Percentiles rank a stretch among this genome's conserved stretches.
These are phyloP conservation scores for Chymomyza fuscimana DNA, from an alignment of 2,888 invertebrate genomes.

Conservation along the genomic window DNA sequence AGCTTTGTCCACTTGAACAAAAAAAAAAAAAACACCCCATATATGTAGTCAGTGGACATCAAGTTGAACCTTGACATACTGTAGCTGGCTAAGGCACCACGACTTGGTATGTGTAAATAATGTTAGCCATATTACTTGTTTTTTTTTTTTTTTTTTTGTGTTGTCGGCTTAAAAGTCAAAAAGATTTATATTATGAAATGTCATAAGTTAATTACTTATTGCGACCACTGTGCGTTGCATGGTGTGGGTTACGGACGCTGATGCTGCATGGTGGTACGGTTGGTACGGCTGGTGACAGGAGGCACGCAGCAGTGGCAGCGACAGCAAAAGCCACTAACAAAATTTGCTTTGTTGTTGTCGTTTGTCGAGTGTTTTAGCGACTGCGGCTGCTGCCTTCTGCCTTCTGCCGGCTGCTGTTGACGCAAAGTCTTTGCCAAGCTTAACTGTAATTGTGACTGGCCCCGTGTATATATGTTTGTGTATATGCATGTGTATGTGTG, in stretches of 20 bases:
- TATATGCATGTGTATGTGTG: not conserved
- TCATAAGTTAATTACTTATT: not conserved
- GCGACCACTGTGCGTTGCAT: not conserved
- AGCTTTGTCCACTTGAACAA: too few species aligned
- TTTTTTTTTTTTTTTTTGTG: too few species aligned
- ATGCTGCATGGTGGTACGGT: too few species aligned
- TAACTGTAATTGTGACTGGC: slow-evolving; percentile 5
- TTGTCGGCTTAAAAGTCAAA: not conserved
- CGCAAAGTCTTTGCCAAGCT: slow-evolving; percentile 53
- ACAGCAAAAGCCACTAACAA: slow-evolving; percentile 58
- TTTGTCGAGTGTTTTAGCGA: slow-evolving; percentile 23
- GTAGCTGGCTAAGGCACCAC: too few species aligned
- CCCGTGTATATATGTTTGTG: not conserved
- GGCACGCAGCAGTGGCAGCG: not conserved
- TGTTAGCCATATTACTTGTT: too few species aligned
- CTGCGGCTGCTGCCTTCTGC: slow-evolving; percentile 20
- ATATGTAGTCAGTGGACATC: too few species aligned
- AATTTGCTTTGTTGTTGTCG: slow-evolving; percentile 18
- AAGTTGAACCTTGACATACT: too few species aligned
- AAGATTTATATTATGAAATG: not conserved
- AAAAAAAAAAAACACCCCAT: too few species aligned
- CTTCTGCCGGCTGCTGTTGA: slow-evolving; percentile 46
- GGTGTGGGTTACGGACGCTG: not conserved
- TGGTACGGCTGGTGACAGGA: too few species aligned
- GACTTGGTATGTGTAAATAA: too few species aligned